Base-by-base conservation (phyloP, 1,140 invertebrate genomes). In the Drosophila nebulosa region DNA sequence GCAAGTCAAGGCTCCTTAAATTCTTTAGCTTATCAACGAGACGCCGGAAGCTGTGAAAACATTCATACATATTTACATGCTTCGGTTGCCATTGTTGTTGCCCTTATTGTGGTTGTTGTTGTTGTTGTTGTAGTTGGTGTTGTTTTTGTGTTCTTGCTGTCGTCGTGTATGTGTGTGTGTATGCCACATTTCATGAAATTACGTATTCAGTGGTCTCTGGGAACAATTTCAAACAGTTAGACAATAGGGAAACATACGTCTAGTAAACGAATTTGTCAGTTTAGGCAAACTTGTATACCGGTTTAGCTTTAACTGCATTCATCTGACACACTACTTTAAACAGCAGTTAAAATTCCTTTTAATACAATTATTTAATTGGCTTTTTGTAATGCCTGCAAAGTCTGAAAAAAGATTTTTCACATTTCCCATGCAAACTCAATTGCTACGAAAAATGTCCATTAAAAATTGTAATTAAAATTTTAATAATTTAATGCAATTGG, bases 401-500 rank as follows among this genome's bases (percentile, higher is more conserved):
- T 35, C 32, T 55, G 27, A 39, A 36, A 10, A 4, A 24, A 24
- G 56, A 39, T 68, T 56, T 57, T 53, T 35, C 68, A 46, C 50
- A 62, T 36, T 62, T 60, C 63, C 58, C 35, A 56, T 64, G 62
- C 63, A 79, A 84, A 85, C 64, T 79, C 68, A 77, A 79, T 85
- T 76, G 68, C 46, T 70, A 55, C 52, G 64, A 42, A 74, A 84
- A 84, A 74, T 79, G 56, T 84, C 77, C 81, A 86, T 86, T 85
- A 70, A 80, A 77, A 80, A 73, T 80, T 64, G 69, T 60, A 85
- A 85, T 85, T 85, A 79, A 85, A 86, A 86, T 71, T 69, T 85
- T 85, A 85, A 85, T 84, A 85, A 79, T 84, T 84, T 85, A 84
- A 84, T 81, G 80, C 65, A 78, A 85, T 84, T 85, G 80, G 59